Evolutionary conservation across 2,888 invertebrate species (phyloP).

Genomic region (Hirtodrosophila duncani): DNA sequence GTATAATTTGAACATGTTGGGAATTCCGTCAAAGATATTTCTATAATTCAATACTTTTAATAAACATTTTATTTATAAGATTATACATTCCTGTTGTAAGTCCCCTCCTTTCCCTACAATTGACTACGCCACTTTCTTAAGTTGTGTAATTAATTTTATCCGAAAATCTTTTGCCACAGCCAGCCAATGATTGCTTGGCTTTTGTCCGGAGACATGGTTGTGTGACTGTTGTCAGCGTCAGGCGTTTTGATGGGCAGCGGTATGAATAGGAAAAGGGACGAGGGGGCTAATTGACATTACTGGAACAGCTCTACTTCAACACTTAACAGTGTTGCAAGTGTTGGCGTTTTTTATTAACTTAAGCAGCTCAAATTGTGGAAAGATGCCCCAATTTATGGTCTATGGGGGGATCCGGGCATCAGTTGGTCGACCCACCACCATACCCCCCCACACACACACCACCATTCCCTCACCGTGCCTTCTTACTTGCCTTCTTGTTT

Average conservation of each 20-base stretch:
- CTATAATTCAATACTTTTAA: too few relatives aligned
- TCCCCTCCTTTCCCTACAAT: not conserved
- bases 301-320: too few relatives aligned
- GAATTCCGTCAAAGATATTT: too few relatives aligned
- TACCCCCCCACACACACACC: not conserved
- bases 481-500: not conserved
- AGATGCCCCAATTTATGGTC: constrained; percentile 62
- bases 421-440: constrained; percentile 19
- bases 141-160: constrained; percentile 76
- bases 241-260: too few relatives aligned
- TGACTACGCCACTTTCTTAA: constrained; percentile 54
- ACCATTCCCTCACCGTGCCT: not conserved
- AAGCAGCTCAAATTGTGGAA: constrained; percentile 58
- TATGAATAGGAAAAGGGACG: too few relatives aligned
- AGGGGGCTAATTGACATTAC: too few relatives aligned
- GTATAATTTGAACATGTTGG: too few relatives aligned
- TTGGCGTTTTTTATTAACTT: constrained; percentile 65
- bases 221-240: too few relatives aligned
- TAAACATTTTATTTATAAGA: too few relatives aligned
- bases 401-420: constrained; percentile 30
- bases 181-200: too few relatives aligned
- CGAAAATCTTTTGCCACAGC: constrained; percentile 73
- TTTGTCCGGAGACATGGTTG: too few relatives aligned
- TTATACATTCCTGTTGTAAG: too few relatives aligned
- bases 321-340: constrained; percentile 35